Percentiles rank a stretch among this genome's conserved stretches.
phyloP scores from a whole-genome alignment of 2,888 invertebrate genomes.

The Unio pictorum region DNA sequence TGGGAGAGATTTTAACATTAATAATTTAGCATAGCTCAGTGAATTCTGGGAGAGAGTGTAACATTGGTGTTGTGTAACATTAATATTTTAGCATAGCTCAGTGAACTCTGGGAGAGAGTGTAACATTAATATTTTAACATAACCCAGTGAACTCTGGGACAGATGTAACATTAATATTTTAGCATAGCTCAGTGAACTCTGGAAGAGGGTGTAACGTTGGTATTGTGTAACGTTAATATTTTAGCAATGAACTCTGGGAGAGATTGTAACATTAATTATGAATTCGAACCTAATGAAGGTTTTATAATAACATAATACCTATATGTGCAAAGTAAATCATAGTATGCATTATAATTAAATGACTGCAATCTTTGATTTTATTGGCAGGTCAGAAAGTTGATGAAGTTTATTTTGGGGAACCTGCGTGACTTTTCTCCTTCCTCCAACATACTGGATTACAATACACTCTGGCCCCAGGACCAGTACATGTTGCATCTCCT shows the following conservation, averaged over 20 bases:
- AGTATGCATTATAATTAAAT: background rate
- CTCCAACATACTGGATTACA: slow-evolving; percentile 71
- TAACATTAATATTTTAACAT: background rate
- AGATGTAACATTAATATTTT: background rate
- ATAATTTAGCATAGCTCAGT: too few species aligned
- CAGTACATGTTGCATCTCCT: slow-evolving; percentile 84
- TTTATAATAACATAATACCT: too few species aligned
- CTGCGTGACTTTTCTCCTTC: slow-evolving; percentile 67
- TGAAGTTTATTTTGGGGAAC: slow-evolving; percentile 88
- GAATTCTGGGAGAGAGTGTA: too few species aligned
- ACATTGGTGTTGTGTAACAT: background rate
- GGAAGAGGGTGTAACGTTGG: background rate
- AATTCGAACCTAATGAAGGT: too few species aligned
- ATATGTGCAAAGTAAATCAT: background rate
- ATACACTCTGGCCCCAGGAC: slow-evolving; percentile 68
- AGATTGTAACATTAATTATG: background rate
- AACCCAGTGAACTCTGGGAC: background rate
- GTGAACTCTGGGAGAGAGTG: background rate
- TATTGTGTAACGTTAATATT: background rate
- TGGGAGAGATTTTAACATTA: too few species aligned
- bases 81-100: background rate
- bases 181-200: background rate
- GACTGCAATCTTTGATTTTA: background rate
- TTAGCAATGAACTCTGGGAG: background rate
- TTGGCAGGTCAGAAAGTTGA: slow-evolving; percentile 79